Evolutionary conservation across 2,888 invertebrate species (phyloP).

Genomic region (Asteroscopus sphinx): DNA sequence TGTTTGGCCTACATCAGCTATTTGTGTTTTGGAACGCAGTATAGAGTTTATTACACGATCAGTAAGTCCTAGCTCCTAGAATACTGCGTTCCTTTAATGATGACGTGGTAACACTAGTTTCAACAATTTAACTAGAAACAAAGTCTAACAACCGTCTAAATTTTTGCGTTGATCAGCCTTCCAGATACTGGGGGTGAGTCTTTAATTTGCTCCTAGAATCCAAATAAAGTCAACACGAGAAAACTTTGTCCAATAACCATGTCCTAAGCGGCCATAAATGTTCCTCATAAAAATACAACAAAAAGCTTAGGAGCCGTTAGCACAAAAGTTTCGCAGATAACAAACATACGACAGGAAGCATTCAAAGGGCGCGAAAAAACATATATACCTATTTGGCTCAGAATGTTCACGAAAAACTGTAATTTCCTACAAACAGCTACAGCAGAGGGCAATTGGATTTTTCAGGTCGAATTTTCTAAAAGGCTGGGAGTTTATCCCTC

Average conservation of each 20-base stretch:
- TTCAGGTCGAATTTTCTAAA: slow-evolving; percentile 48
- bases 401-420: slow-evolving; percentile 41
- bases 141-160: too few relatives aligned
- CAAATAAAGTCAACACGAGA: slow-evolving; percentile 5
- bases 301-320: slow-evolving; percentile 6
- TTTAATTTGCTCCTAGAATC: not conserved
- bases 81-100: too few relatives aligned
- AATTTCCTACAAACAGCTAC: slow-evolving; percentile 53
- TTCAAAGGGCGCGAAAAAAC: slow-evolving; percentile 10
- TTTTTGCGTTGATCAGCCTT: too few relatives aligned
- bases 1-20: too few relatives aligned
- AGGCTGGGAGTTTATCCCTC: slow-evolving; percentile 35
- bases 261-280: slow-evolving; percentile 10
- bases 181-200: too few relatives aligned
- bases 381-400: slow-evolving; percentile 22
- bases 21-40: too few relatives aligned
- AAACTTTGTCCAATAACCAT: slow-evolving; percentile 11
- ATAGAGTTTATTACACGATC: too few relatives aligned
- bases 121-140: too few relatives aligned
- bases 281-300: slow-evolving; percentile 30
- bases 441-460: slow-evolving; percentile 58
- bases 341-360: slow-evolving; percentile 26
- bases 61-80: too few relatives aligned
- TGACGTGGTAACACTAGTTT: too few relatives aligned
- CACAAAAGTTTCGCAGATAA: slow-evolving; percentile 19